Evolutionary conservation across 2,888 invertebrate genomes (phyloP).

Genomic region (Meganola albula): DNA sequence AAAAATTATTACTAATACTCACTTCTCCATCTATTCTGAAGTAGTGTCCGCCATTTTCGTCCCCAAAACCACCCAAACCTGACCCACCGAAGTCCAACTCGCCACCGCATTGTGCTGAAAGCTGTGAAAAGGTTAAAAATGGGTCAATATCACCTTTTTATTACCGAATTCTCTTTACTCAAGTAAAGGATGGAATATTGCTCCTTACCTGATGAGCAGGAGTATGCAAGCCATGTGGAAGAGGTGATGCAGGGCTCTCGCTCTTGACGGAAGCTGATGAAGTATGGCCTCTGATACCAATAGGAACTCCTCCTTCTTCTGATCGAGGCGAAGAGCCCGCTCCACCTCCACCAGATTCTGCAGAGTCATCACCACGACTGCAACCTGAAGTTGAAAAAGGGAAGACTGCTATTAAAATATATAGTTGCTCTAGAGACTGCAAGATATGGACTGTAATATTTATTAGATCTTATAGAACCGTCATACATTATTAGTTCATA

Average conservation of each 20-base stretch:
- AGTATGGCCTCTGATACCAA: slow-evolving; percentile 86
- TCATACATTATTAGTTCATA: too few relatives aligned
- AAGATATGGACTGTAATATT: too few relatives aligned
- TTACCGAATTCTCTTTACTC: too few relatives aligned
- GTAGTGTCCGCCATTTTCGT: slow-evolving; percentile 68
- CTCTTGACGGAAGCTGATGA: slow-evolving; percentile 95
- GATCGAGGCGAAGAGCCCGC: slow-evolving; percentile 76
- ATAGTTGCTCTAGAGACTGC: too few relatives aligned
- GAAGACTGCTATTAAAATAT: neutral
- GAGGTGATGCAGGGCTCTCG: slow-evolving; percentile 80
- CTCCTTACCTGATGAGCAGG: slow-evolving; percentile 67
- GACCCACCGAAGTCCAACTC: slow-evolving; percentile 69
- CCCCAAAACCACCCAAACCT: slow-evolving; percentile 66
- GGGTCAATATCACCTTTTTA: too few relatives aligned
- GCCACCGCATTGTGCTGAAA: slow-evolving; percentile 71
- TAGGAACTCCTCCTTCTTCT: slow-evolving; percentile 66
- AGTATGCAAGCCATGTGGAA: slow-evolving; percentile 61
- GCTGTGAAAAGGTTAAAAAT: slow-evolving; percentile 47
- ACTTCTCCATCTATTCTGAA: slow-evolving; percentile 74
- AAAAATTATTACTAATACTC: too few relatives aligned
- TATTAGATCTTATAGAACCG: too few relatives aligned
- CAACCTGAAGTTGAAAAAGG: slow-evolving; percentile 55
- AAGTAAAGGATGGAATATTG: too few relatives aligned
- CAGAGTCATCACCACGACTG: slow-evolving; percentile 78
- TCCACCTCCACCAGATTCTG: slow-evolving; percentile 71